Percentiles rank a stretch among this genome's conserved stretches.
phyloP scores from a whole-genome alignment of 2,797 vertebrate genomes.

The Tolypeutes matacus region DNA sequence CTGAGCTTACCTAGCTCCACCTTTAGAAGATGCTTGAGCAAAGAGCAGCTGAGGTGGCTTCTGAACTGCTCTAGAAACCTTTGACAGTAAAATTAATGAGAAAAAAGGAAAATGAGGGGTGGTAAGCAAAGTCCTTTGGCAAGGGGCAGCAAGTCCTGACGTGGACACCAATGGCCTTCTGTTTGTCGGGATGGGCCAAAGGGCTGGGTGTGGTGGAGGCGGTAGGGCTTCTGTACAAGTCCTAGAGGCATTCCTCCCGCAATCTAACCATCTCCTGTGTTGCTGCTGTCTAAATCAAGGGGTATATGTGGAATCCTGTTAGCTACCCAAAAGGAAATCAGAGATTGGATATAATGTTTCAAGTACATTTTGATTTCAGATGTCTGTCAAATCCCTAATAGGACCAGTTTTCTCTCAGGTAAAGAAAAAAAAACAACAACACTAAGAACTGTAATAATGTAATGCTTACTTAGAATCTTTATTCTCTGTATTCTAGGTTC shows the following conservation, averaged over 20 bases:
- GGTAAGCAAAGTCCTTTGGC: background rate
- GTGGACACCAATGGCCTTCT: background rate
- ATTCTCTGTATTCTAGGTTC: constrained; percentile 91
- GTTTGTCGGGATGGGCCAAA: accelerated
- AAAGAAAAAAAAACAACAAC: constrained; percentile 2
- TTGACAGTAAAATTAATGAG: background rate
- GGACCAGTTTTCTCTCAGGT: background rate
- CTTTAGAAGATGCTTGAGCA: background rate
- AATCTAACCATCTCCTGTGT: background rate
- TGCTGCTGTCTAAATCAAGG: background rate
- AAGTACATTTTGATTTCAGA: constrained; percentile 45
- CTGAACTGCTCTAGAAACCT: background rate
- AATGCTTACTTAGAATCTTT: constrained; percentile 79
- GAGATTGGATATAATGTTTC: constrained; percentile 1
- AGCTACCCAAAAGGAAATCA: background rate
- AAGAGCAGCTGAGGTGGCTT: background rate
- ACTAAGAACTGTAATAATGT: constrained; percentile 35
- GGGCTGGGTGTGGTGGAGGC: background rate
- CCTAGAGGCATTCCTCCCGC: too few relatives aligned
- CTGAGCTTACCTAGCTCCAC: background rate
- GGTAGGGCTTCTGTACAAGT: background rate
- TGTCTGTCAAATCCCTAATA: constrained; percentile 5
- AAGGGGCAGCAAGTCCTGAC: too few relatives aligned
- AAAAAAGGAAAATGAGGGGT: background rate
- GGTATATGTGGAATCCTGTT: background rate